Evolutionary conservation across 2,113 vertebrate species (phyloP).

Genomic region (Syngnathus typhle): DNA sequence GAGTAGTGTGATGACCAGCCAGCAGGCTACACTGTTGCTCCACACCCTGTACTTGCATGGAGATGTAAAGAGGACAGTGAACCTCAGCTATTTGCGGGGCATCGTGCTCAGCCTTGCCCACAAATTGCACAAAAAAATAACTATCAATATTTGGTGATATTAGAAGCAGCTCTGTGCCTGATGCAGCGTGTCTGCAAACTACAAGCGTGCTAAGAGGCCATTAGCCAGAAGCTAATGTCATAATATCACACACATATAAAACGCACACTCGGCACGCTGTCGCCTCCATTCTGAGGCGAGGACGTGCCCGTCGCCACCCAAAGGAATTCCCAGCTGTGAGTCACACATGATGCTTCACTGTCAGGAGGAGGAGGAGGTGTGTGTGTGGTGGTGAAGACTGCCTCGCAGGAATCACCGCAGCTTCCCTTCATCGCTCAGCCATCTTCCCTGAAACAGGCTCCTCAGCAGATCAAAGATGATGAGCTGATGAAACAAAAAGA

Average conservation of each 20-base stretch:
- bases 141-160: too few species aligned
- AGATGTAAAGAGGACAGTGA: too few species aligned
- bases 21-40: constrained; percentile 25
- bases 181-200: background rate
- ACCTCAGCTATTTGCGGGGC: background rate
- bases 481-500: constrained; percentile 17
- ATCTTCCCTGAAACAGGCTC: background rate
- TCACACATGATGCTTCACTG: constrained; percentile 29
- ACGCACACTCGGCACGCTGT: constrained; percentile 9
- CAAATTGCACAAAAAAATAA: too few species aligned
- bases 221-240: background rate
- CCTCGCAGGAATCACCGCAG: background rate
- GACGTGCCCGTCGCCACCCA: constrained; percentile 14
- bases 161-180: background rate
- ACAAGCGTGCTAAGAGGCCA: background rate
- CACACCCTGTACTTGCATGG: background rate
- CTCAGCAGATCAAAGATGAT: background rate
- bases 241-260: background rate
- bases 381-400: background rate
- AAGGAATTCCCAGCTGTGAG: constrained; percentile 45
- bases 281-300: constrained; percentile 13
- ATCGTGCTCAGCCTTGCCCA: background rate
- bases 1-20: constrained; percentile 8
- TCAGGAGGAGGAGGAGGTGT: constrained; percentile 9
- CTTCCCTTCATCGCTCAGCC: constrained; percentile 22